phyloP scores from a whole-genome alignment of 1,140 invertebrate species.

The Nasonia giraulti region DNA sequence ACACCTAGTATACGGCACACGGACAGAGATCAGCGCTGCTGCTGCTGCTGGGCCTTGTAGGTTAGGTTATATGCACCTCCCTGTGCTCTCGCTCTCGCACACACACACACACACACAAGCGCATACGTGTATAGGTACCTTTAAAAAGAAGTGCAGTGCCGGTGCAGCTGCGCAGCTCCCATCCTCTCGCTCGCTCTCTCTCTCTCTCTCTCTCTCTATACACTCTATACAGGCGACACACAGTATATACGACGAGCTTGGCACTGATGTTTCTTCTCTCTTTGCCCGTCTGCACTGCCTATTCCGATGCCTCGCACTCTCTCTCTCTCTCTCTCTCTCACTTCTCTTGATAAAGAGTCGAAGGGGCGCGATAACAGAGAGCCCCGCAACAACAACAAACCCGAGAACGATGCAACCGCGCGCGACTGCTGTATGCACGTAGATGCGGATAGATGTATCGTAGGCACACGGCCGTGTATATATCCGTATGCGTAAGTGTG shows the following conservation, averaged over 20 bases:
- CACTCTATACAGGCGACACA: not conserved
- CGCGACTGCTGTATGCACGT: not conserved
- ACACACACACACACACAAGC: too few species aligned
- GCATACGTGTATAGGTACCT: not conserved
- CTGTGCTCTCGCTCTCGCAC: not conserved
- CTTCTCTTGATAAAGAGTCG: not conserved
- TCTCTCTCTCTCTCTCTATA: not conserved
- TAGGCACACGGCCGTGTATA: too few species aligned
- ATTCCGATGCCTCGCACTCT: not conserved
- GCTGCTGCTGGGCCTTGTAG: slow-evolving; percentile 1
- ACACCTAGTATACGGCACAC: not conserved
- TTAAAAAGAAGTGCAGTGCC: slow-evolving; percentile 1
- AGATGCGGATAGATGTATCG: not conserved
- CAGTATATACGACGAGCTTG: not conserved
- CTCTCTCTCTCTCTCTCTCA: not conserved
- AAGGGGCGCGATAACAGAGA: not conserved
- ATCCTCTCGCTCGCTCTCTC: not conserved
- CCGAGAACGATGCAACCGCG: not conserved
- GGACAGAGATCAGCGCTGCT: not conserved
- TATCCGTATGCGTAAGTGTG: too few species aligned
- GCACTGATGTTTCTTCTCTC: not conserved
- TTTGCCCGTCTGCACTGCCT: too few species aligned
- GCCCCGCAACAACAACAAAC: not conserved
- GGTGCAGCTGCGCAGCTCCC: slow-evolving; percentile 1
- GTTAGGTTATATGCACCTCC: slow-evolving; percentile 10